phyloP scores from a whole-genome alignment of 2,888 invertebrate species.

The Amblyjoppa fuscipennis region DNA sequence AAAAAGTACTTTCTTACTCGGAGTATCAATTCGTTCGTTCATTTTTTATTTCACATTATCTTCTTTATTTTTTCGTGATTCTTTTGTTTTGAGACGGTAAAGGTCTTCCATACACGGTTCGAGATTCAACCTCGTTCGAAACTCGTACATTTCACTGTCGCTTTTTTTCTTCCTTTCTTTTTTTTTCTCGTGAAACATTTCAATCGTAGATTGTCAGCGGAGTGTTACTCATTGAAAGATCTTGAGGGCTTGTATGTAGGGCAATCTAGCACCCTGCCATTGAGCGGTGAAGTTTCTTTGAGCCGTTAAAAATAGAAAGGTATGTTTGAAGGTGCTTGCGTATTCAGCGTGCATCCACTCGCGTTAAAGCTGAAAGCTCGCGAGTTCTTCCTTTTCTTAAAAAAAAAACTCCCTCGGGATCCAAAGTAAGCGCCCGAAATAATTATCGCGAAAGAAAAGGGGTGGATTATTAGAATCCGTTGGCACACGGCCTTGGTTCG shows the following conservation, averaged over 20 bases:
- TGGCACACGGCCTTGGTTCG: constrained; percentile 58
- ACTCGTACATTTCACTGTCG: neutral
- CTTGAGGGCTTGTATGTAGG: constrained; percentile 73
- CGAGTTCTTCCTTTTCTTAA: constrained; percentile 29
- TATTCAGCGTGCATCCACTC: constrained; percentile 67
- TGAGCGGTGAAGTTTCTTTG: constrained; percentile 76
- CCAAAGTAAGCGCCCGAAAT: constrained; percentile 73
- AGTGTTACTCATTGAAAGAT: constrained; percentile 53
- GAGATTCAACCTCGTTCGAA: neutral
- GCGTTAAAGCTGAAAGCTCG: constrained; percentile 50
- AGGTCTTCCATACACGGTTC: too few species aligned
- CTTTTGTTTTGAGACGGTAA: too few species aligned
- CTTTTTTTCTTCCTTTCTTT: neutral
- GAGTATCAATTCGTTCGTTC: neutral
- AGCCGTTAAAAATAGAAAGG: constrained; percentile 80
- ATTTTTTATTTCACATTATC: neutral
- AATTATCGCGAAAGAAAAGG: constrained; percentile 69
- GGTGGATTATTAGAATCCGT: constrained; percentile 52
- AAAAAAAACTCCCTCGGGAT: constrained; percentile 49
- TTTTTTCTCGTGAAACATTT: neutral
- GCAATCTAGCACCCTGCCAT: constrained; percentile 73
- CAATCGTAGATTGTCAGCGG: constrained; percentile 32
- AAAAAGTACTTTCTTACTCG: too few species aligned
- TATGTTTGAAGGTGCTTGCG: constrained; percentile 65
- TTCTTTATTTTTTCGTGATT: too few species aligned